Conservation (phyloP, 2,888 invertebrate genomes). For the Tridacna crocea region DNA sequence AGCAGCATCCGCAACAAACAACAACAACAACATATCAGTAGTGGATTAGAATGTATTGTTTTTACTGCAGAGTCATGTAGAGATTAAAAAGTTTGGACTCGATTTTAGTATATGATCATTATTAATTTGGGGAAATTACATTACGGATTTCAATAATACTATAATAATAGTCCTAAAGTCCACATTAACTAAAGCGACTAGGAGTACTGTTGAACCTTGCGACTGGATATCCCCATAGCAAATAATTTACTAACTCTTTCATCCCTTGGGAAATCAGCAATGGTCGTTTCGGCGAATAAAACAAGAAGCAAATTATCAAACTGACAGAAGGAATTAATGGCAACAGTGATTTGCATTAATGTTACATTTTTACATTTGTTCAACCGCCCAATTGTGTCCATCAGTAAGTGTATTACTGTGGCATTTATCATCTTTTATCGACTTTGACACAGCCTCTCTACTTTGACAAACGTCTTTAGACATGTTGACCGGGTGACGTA, state of each 20-base stretch:
- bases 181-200: no score
- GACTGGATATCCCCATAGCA: constrained; percentile 18
- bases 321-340: constrained; percentile 22
- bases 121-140: no score
- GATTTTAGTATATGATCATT: no score
- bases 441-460: background rate
- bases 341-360: constrained; percentile 22
- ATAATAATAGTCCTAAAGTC: no score
- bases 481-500: no score
- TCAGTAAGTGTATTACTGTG: background rate
- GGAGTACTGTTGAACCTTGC: background rate
- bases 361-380: constrained; percentile 6
- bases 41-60: no score
- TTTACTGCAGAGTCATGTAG: no score
- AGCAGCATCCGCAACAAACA: no score
- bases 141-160: no score
- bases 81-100: no score
- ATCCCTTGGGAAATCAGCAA: constrained; percentile 20
- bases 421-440: background rate
- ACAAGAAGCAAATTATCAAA: constrained; percentile 27
- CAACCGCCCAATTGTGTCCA: background rate
- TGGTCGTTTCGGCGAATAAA: constrained; percentile 26
- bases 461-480: no score
- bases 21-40: no score
- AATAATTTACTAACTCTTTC: constrained; percentile 6